Conservation (phyloP, 1,140 invertebrate species). For the Drosophila jambulina region DNA sequence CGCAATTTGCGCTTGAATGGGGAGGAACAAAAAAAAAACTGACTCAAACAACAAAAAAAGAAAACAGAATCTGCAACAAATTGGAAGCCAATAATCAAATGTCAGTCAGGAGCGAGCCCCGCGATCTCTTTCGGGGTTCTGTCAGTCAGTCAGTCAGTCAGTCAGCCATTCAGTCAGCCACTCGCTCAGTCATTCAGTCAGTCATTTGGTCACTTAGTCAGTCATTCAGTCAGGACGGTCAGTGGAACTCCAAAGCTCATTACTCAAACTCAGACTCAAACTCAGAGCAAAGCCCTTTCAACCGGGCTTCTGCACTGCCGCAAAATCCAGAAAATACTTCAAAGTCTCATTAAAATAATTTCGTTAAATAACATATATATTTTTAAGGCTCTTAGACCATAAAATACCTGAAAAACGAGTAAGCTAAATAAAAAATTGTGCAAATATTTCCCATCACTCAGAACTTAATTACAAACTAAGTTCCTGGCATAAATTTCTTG, state of each 20-base stretch:
- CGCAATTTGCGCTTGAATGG: constrained; percentile 69
- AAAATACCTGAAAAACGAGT: not conserved
- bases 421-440: not conserved
- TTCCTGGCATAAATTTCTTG: no score
- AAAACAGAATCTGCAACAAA: constrained; percentile 72
- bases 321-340: not conserved
- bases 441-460: no score
- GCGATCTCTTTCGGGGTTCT: constrained; percentile 23
- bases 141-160: constrained; percentile 20
- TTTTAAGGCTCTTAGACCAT: no score
- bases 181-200: constrained; percentile 38
- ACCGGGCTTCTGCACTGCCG: not conserved
- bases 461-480: no score
- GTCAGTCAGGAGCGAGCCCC: constrained; percentile 69
- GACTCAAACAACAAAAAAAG: constrained; percentile 5
- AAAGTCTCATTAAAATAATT: not conserved
- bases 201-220: constrained; percentile 27
- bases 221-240: constrained; percentile 46
- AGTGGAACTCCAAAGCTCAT: constrained; percentile 58
- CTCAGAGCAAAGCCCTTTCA: constrained; percentile 16
- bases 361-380: rapidly evolving
- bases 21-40: constrained; percentile 11
- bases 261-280: constrained; percentile 73
- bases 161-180: constrained; percentile 21
- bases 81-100: constrained; percentile 85